Evolutionary conservation across 2,113 vertebrate genomes (phyloP), one percentile per base, ranked within the genome.

Genomic region (Sterna hirundo): DNA sequence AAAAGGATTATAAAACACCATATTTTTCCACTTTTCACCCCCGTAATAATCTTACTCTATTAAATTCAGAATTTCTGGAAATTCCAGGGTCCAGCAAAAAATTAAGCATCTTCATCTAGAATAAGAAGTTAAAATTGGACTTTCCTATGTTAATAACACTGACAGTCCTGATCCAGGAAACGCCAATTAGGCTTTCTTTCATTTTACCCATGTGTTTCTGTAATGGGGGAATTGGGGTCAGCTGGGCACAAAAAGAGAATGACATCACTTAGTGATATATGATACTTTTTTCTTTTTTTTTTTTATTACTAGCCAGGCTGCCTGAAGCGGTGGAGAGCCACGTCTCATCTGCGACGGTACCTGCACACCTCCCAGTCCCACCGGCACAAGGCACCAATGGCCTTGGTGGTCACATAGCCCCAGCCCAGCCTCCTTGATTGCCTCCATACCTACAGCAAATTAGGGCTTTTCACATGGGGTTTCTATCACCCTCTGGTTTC

Each of bases 391-490:
- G n/a, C 15, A n/a, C 1, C 29, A 36, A 25, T 4, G 21, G 17
- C 22, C 22, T 86, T 4, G 1, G 3, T 20, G 60, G 54, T 21
- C n/a, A 49, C 18, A 16, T 3, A 36, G 6, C 5, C 34, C 5
- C 14, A 46, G 5, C 6, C 34, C 13, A 83, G 9, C 10, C 5
- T 77, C 44, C 58, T 51, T 23, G 26, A n/a, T 51, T 65, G 36
- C 13, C 4, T 61, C 29, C 23, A 14, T 23, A 54, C 5, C 25
- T 58, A 23, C 1, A 34, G 10, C 5, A 88, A 76, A 65, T 42
- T 0, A 1, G 5, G 3, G 9, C 0, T 1, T 5, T 79, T 86
- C 32, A 66, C 10, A 7, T 1, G 0, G 4, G 5, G 5, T 84
- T 86, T 77, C 38, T 49, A 13, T 42, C 21, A 64, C 11, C 4